Conservation (phyloP, 2,797 vertebrate genomes). For the Sebastolobus altivelis region DNA sequence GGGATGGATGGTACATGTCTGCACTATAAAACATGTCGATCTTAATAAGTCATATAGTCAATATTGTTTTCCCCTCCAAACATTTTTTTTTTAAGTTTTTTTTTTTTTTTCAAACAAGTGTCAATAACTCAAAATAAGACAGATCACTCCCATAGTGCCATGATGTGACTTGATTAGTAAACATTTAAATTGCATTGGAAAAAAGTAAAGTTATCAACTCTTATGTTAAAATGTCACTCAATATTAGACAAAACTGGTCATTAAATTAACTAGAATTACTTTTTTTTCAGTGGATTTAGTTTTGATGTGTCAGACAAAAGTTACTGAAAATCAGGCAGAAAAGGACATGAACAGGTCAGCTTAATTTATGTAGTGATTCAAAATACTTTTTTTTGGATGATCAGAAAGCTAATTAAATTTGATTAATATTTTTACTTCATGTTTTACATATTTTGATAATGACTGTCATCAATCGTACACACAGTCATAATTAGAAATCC, state of each 20-base stretch:
- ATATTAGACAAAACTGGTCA: not conserved
- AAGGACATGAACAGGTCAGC: not conserved
- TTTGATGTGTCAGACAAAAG: not conserved
- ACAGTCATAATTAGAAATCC: not conserved
- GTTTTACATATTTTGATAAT: not conserved
- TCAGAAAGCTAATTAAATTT: not conserved
- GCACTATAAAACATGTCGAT: slow-evolving; percentile 15
- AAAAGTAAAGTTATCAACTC: not conserved
- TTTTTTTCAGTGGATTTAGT: not conserved
- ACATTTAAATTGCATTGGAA: not conserved
- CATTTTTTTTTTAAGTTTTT: not conserved
- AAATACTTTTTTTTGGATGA: not conserved
- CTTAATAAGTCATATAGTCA: not conserved
- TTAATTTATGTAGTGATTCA: not conserved
- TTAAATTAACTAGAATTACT: not conserved
- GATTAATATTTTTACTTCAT: not conserved
- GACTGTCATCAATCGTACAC: not conserved
- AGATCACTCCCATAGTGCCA: not conserved
- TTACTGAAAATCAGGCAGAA: not conserved
- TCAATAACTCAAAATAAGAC: not conserved
- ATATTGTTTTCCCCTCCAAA: not conserved
- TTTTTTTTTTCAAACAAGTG: not conserved
- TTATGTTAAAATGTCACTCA: not conserved
- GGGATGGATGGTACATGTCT: not conserved
- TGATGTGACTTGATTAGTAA: not conserved